phyloP scores from a whole-genome alignment of 2,888 invertebrate genomes.

The Netelia fuscicornis region DNA sequence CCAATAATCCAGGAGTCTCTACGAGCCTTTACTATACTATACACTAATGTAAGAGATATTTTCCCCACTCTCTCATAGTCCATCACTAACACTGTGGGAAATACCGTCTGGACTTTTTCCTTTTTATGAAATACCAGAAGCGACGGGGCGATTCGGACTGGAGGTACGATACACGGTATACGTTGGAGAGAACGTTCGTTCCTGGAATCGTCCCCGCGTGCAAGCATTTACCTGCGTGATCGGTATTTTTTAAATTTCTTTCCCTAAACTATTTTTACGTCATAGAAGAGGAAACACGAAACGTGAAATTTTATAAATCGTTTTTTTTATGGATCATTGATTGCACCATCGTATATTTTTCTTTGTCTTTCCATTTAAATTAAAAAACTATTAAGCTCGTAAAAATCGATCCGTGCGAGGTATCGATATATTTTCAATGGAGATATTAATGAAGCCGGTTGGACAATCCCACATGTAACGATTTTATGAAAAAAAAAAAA shows the following conservation, averaged over 20 bases:
- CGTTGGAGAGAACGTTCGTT: slow-evolving; percentile 12
- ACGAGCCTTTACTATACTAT: not conserved
- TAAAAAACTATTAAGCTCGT: not conserved
- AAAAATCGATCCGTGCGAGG: not conserved
- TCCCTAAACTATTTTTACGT: not conserved
- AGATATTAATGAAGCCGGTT: not conserved
- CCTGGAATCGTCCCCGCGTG: slow-evolving; percentile 21
- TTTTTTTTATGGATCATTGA: not conserved
- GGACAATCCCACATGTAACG: not conserved
- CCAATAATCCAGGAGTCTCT: not conserved
- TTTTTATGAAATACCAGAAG: slow-evolving; percentile 35
- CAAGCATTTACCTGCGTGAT: not conserved
- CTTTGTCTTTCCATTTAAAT: no score
- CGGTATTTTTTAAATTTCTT: not conserved
- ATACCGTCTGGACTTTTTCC: slow-evolving; percentile 48
- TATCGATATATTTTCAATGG: not conserved
- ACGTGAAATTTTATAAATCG: not conserved
- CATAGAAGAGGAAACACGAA: not conserved
- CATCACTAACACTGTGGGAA: slow-evolving; percentile 39
- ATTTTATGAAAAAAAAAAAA: not conserved
- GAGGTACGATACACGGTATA: slow-evolving; percentile 7
- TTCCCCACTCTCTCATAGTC: slow-evolving; percentile 36
- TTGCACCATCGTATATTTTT: not conserved
- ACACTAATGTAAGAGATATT: slow-evolving; percentile 13
- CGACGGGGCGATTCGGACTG: slow-evolving; percentile 15